Evolutionary conservation across 2,113 vertebrate species (phyloP), one percentile per base, ranked within the genome.

Genomic region (Tachysurus vachellii): DNA sequence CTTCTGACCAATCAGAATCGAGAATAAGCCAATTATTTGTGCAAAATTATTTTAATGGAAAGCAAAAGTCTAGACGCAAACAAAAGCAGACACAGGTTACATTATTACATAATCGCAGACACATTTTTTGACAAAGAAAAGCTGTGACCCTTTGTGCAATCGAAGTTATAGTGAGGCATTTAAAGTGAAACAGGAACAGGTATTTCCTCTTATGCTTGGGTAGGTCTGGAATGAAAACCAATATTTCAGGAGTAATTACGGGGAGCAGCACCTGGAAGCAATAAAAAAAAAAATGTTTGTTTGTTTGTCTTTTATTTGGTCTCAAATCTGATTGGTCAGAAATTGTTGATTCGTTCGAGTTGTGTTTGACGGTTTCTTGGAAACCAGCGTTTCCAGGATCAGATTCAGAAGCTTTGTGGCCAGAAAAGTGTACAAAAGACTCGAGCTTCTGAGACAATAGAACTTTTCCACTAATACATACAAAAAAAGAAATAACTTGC

Each of bases 221-320:
- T 59, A 19, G 11, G 54, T 80, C 79, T 42, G 79, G 79, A 80
- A 80, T 80, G 79, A 61, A 59, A 59, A 80, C 31, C 6, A 80
- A 80, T 42, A 23, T 56, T 80, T 80, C 11, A 42, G 10, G 31
- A 42, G 31, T 59, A 80, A 42, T 80, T 13, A 59, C 36, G 11
- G 9, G 19, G 79, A 80, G 77, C 77, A 59, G 54, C 54, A 80
- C 1, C 77, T 28, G 50, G 76, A 56, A 42, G 2, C 54, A 59
- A 10, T 36, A 36, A 36, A 1, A 36, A 36, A 36, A 36, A 1
- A 36, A 36, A 36, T 36, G 28, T 68, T 68, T 68, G n/a, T 16
- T 70, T 70, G 31, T 42, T 70, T 21, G 36, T 70, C 16, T 70
- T 70, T 36, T 36, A 4, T 16, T 70, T 70, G 3, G 16, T 70